Base-by-base conservation (phyloP, 2,113 vertebrate species). In the Boleophthalmus pectinirostris region DNA sequence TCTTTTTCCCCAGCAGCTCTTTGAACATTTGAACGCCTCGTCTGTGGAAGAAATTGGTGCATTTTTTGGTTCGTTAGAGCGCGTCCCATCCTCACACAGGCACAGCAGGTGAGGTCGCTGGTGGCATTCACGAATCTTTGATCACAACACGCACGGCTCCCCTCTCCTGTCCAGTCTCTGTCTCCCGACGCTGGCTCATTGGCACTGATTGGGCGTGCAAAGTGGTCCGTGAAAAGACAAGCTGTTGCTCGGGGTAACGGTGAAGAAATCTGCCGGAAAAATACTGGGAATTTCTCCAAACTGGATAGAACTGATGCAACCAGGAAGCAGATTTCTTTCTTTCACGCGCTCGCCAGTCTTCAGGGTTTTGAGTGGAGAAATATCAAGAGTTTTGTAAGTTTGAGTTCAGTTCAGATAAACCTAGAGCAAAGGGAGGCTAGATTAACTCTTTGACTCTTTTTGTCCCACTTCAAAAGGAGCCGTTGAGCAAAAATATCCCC, bases 21-120 rank as follows among this genome's bases (percentile, higher is more conserved):
- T 83, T 86, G 78, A 78, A 80, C 77, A 77, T 64, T 61, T 81
- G 82, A 61, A 84, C 68, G 33, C 1, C 25, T 69, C 53, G 74
- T 72, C 85, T 73, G 58, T 5, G 25, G 61, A 70, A 74, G 66
- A 86, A 87, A 87, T 88, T 75, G 75, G 70, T 51, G 80, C 33
- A 78, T 87, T 81, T 82, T 60, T 76, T 83, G 84, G 76, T 87
- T 82, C 23, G 73, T 24, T 85, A 79, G 85, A 82, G 72, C 71
- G 56, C 51, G 35, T 73, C 78, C 58, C 57, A 66, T 73, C 56
- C 64, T 78, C 60, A 11, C 53, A 6, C 58, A 72, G 77, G 18
- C 24, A 72, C 80, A 82, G 78, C 80, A 73, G 83, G 49, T 83
- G 78, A 84, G 84, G 78, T 82, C 75, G 85, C 68, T 47, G 78